Evolutionary conservation across 2,888 invertebrate species (phyloP).

Genomic region (Himalopsyche japonica): DNA sequence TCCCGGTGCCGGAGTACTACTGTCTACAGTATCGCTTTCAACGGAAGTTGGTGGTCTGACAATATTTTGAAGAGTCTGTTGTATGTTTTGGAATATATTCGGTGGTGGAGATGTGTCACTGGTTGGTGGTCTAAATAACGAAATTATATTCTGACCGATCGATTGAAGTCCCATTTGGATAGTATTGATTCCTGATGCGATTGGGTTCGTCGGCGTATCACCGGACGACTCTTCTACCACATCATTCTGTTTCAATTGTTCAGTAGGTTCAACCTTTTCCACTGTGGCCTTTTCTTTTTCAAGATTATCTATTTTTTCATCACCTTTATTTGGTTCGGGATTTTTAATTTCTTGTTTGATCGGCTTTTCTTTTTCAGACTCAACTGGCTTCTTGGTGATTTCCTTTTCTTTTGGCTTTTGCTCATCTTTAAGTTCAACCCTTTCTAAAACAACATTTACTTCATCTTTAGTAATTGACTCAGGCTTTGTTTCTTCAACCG

Average conservation of each 20-base stretch:
- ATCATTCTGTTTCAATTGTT: neutral
- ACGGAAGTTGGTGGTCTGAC: neutral
- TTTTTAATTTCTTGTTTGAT: neutral
- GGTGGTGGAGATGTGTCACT: neutral
- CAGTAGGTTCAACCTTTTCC: neutral
- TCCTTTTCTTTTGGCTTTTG: neutral
- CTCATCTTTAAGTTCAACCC: neutral
- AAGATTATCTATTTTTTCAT: neutral
- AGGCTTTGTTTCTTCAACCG: neutral
- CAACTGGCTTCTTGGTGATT: neutral
- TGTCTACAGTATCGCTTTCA: neutral
- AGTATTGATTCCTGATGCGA: neutral
- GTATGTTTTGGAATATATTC: constrained; percentile 9
- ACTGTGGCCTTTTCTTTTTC: neutral
- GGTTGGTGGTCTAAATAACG: neutral
- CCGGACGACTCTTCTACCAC: neutral
- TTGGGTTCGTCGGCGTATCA: neutral
- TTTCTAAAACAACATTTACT: neutral
- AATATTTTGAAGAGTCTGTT: constrained; percentile 9
- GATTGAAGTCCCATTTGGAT: constrained; percentile 7
- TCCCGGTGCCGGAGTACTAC: neutral
- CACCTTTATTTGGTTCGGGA: neutral
- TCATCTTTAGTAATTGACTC: neutral
- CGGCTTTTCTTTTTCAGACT: neutral
- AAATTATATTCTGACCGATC: constrained; percentile 1